These are phyloP conservation scores for Lycocerus yunnanus DNA, from an alignment of 2,888 invertebrate species.

Conservation along the genomic window DNA sequence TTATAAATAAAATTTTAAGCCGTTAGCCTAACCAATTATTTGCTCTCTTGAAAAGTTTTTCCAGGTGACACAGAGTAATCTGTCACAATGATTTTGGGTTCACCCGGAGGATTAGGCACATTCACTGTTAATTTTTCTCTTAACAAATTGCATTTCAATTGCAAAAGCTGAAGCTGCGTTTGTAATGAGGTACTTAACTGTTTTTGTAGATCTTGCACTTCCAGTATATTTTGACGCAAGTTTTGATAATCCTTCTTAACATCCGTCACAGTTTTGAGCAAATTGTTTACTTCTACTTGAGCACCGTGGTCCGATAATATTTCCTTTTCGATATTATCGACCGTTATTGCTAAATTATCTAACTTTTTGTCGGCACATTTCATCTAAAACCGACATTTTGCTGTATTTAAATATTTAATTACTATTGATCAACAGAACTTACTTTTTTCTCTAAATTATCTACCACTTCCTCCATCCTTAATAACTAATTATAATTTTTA, in stretches of 20 bases:
- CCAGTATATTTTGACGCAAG: slow-evolving; percentile 75
- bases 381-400: slow-evolving; percentile 60
- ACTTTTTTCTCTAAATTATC: slow-evolving; percentile 52
- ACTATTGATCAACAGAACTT: slow-evolving; percentile 5
- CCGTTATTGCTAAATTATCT: slow-evolving; percentile 74
- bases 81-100: slow-evolving; percentile 21
- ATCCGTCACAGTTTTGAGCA: slow-evolving; percentile 77
- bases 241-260: slow-evolving; percentile 81
- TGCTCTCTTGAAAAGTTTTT: slow-evolving; percentile 23
- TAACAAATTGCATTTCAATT: slow-evolving; percentile 73
- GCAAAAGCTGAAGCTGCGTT: slow-evolving; percentile 72
- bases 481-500: background rate
- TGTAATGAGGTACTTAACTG: slow-evolving; percentile 77
- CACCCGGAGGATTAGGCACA: slow-evolving; percentile 30
- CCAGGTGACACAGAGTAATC: slow-evolving; percentile 18
- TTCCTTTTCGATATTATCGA: slow-evolving; percentile 72
- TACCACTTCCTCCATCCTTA: slow-evolving; percentile 48
- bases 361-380: slow-evolving; percentile 74
- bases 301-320: slow-evolving; percentile 54
- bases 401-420: background rate
- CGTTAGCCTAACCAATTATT: slow-evolving; percentile 10
- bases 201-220: slow-evolving; percentile 79
- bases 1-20: slow-evolving; percentile 10
- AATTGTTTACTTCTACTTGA: slow-evolving; percentile 71
- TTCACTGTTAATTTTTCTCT: slow-evolving; percentile 69